Base-by-base conservation (phyloP, 64 coral and sea anemone species). In the Montipora capricornis region DNA sequence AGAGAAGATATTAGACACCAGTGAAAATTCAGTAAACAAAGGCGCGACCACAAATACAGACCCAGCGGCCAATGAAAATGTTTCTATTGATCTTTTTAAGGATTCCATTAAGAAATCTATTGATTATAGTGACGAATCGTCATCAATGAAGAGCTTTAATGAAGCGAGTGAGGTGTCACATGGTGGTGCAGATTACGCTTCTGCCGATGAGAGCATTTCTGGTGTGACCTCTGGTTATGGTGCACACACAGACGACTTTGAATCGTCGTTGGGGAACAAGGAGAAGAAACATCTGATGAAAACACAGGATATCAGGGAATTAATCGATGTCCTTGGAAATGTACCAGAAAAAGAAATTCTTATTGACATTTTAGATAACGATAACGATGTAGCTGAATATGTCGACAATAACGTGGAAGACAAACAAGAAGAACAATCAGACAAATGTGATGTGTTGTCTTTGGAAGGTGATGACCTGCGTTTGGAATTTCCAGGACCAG, bases 321-420 rank as follows among this genome's bases (percentile, higher is more conserved):
- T 86, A 46, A 20, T 86, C 50, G 66, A 73, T 50, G 19, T 48
- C 49, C 62, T 86, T 73, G 82, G 82, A 20, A 47, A 86, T 20
- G 20, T 86, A 11, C 66, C 82, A 10, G 82, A 70, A 51, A 71
- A 52, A 49, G 44, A 86, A 50, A 59, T 49, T 2, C 44, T 86
- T 13, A 71, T 86, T 68, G 5, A 49, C 0, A 70, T 86, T 26
- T 24, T 86, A 50, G 45, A 73, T 15, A 49, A 19, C 5, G 47
- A 46, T 6, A 78, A 10, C 1, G 46, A 78, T 16, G 1, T 46
- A 44, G 11, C 12, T 47, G 29, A 15, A 76, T 10, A 76, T 45
- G 29, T 9, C 8, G 47, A n/a, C 4, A 14, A 16, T 49, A 16
- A 4, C 45, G 5, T 14, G 17, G 14, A 78, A 49, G 76, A 78